Evolutionary conservation across 2,113 vertebrate species (phyloP).

Genomic region (Limnothrissa miodon): DNA sequence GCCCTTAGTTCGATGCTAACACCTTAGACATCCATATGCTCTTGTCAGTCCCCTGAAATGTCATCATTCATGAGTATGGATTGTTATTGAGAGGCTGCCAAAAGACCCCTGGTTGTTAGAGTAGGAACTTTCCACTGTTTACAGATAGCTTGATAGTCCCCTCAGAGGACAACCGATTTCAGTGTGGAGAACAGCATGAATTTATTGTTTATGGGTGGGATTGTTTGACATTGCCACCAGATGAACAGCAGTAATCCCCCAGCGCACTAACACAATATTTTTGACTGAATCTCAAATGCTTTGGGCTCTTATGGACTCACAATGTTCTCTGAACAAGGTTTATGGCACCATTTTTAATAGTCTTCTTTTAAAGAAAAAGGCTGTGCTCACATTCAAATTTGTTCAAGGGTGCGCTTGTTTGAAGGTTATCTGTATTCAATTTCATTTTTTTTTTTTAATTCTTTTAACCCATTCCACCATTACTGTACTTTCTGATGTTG

Average conservation of each 20-base stretch:
- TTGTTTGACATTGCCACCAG: background rate
- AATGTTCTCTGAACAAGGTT: background rate
- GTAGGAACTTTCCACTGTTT: background rate
- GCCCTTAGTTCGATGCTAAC: too few relatives aligned
- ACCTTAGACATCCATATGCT: too few relatives aligned
- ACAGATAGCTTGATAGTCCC: background rate
- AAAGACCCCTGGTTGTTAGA: background rate
- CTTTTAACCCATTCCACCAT: background rate
- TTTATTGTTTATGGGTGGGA: background rate
- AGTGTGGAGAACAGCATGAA: background rate
- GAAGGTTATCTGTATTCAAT: background rate
- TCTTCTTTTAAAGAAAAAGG: background rate
- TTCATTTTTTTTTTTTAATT: background rate
- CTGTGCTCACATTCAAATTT: background rate
- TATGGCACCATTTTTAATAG: background rate
- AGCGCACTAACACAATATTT: background rate
- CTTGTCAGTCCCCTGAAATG: background rate
- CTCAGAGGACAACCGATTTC: background rate
- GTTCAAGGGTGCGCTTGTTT: background rate
- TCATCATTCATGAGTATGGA: background rate
- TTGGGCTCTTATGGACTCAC: background rate
- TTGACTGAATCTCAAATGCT: constrained; percentile 12
- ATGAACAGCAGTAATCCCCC: background rate
- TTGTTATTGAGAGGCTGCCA: background rate
- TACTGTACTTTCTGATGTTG: background rate